These are phyloP conservation scores for zebrafish (Danio rerio) DNA, from an alignment of 2,113 vertebrate species.

Conservation along the genomic window GRCz12tu NC_133176.1:50640001-50640500, in stretches of 20 bases:
- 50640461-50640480: constrained; percentile 2
- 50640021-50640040: constrained; percentile 48
- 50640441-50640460: constrained; percentile 9
- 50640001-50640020: constrained; percentile 25
- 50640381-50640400: background rate
- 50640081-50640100: constrained; percentile 27
- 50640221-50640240: constrained; percentile 12
- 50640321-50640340: background rate
- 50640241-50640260: constrained; percentile 25
- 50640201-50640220: background rate
- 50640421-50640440: background rate
- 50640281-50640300: constrained; percentile 22
- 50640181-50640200: constrained; percentile 38
- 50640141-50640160: background rate
- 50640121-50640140: background rate
- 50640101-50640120: background rate
- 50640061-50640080: constrained; percentile 33
- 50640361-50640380: background rate
- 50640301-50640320: constrained; percentile 30
- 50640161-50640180: background rate
- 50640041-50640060: constrained; percentile 43
- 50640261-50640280: constrained; percentile 17
- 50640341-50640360: background rate
- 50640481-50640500: constrained; percentile 20
- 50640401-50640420: background rate